Evolutionary conservation across 1,140 invertebrate species (phyloP).

Genomic region (Drosophila arawakana): DNA sequence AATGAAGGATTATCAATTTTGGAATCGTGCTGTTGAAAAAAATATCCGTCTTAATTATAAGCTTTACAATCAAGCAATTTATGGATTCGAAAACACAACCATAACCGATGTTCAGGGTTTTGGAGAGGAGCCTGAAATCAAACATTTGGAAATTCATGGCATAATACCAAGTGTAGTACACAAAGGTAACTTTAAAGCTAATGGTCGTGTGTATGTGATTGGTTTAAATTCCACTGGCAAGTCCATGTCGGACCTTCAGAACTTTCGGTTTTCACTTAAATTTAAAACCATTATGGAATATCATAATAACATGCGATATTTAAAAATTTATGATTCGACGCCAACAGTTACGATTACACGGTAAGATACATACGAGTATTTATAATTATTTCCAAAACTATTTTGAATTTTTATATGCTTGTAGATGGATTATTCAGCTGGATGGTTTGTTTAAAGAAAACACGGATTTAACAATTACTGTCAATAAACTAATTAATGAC

Average conservation of each 20-base stretch:
- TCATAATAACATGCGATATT: slow-evolving; percentile 48
- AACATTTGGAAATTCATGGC: slow-evolving; percentile 44
- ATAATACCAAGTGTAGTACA: slow-evolving; percentile 46
- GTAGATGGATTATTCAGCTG: slow-evolving; percentile 52
- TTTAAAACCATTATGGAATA: slow-evolving; percentile 46
- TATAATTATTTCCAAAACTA: not conserved
- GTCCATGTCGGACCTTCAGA: slow-evolving; percentile 42
- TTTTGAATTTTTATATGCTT: not conserved
- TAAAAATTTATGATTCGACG: slow-evolving; percentile 40
- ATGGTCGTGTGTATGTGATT: slow-evolving; percentile 19
- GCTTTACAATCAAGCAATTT: slow-evolving; percentile 30
- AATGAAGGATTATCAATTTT: slow-evolving; percentile 23
- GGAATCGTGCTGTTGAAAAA: slow-evolving; percentile 15
- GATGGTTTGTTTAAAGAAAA: slow-evolving; percentile 60
- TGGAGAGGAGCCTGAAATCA: slow-evolving; percentile 30
- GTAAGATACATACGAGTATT: slow-evolving; percentile 14
- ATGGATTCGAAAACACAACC: slow-evolving; percentile 56
- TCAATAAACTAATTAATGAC: slow-evolving; percentile 56
- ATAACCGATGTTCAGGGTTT: slow-evolving; percentile 42
- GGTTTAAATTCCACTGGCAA: slow-evolving; percentile 30
- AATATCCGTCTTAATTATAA: slow-evolving; percentile 32
- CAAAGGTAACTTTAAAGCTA: slow-evolving; percentile 34
- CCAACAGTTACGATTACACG: slow-evolving; percentile 28
- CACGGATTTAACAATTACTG: slow-evolving; percentile 50
- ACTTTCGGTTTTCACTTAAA: slow-evolving; percentile 39